phyloP scores from a whole-genome alignment of 2,113 vertebrate genomes.

The Ovis aries region DNA sequence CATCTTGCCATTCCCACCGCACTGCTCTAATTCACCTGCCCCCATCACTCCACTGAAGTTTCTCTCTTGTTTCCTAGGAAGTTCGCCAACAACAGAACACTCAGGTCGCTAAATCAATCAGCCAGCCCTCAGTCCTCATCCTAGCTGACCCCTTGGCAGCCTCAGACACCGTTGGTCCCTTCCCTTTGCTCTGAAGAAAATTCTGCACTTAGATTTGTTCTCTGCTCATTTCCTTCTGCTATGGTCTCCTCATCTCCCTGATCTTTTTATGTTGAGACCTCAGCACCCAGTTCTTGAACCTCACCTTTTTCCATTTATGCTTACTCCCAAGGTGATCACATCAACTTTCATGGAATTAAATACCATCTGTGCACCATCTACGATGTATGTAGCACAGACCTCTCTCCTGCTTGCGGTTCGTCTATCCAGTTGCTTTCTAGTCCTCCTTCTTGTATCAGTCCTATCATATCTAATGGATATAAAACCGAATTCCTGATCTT shows the following conservation, averaged over 20 bases:
- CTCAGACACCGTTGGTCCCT: not conserved
- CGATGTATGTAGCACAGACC: fast-evolving
- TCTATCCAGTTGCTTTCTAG: not conserved
- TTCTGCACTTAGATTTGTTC: not conserved
- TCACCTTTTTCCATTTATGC: not conserved
- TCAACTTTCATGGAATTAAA: not conserved
- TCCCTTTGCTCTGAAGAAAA: not conserved
- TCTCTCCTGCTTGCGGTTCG: not conserved
- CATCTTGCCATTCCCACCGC: not conserved
- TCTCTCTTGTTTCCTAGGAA: not conserved
- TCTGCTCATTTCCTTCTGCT: not conserved
- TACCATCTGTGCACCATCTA: fast-evolving
- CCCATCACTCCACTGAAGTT: not conserved
- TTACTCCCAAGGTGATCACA: not conserved
- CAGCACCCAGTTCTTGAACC: not conserved
- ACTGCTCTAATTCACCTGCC: fast-evolving
- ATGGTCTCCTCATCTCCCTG: not conserved
- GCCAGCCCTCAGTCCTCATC: not conserved
- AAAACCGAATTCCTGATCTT: not conserved
- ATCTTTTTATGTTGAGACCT: not conserved
- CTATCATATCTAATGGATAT: fast-evolving
- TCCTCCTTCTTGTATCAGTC: not conserved
- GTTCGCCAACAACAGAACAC: not conserved
- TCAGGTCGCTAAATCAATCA: too few relatives aligned
- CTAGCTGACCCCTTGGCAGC: not conserved